Evolutionary conservation across 2,113 vertebrate species (phyloP), one percentile per base, ranked within the genome.

Genomic region (Indicator maculatus): DNA sequence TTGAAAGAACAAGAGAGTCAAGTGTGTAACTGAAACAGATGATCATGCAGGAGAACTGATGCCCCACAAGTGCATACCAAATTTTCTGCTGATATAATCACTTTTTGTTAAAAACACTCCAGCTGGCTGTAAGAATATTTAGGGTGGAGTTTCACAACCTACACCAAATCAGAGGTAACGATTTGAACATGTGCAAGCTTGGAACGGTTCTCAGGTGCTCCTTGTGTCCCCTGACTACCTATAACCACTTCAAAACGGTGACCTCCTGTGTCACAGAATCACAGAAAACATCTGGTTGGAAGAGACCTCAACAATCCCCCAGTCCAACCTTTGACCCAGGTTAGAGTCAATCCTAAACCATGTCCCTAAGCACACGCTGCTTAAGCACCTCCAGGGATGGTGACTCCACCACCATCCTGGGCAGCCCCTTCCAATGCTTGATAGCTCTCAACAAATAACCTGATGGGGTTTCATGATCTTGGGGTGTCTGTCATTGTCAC

Each of bases 101-200:
- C 20, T 12, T 93, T 91, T 83, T 60, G 27, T 59, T 73, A 83
- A 81, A 93, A 93, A 88, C 55, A 71, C 26, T 87, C 36, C 76
- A 59, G 55, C 74, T 84, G 24, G 74, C 4, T 18, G 16, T 20
- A 92, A 72, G 53, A 72, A 73, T 28, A 72, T 53, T 78, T 38
- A 88, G 2, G 17, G 74, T 47, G 47, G 50, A 26, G 11, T 74
- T 79, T 72, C 36, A 76, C 27, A 70, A 55, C 4, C 4, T 33
- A 26, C 18, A 58, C 27, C 65, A 75, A 71, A 74, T 36, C 31
- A 56, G 67, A 93, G 17, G n/a, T 20, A 87, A 84, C 8, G 65
- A 58, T 70, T 73, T 61, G 69, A 87, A 84, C 7, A 85, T 4
- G 33, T 11, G 6, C 28, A 92, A 80, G 6, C 1, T 52, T 89